Evolutionary conservation across 2,113 vertebrate genomes (phyloP), one percentile per base, ranked within the genome.

Genomic region (Hypomesus transpacificus): DNA sequence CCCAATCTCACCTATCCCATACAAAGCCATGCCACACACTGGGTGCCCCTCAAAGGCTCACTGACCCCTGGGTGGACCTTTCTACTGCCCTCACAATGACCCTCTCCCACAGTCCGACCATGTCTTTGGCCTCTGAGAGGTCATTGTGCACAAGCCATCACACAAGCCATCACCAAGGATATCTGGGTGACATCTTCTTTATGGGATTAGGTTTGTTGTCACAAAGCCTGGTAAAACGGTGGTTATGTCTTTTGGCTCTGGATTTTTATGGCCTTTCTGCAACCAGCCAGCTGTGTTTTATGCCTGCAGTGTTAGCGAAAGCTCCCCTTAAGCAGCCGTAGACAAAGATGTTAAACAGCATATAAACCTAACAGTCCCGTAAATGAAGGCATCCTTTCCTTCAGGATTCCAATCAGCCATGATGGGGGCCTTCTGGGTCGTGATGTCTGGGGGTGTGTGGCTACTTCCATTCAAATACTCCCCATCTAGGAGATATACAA

Each of bases 51-150:
- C 73, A 77, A 79, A 83, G 63, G 69, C 63, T 22, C 52, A 3
- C 20, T 74, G 86, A 84, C 82, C 85, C 66, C 75, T 63, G 72
- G 31, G 1, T 3, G 84, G 81, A 91, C 88, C 89, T 73, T 46
- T 76, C 66, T 59, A 70, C 63, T 28, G 85, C 82, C 88, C 87
- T 75, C 69, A 68, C 68, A 80, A 76, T 87, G 89, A 92, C 88
- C 88, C 75, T 61, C 69, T 62, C 63, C 54, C 56, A 24, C 68
- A 82, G 82, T 60, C 80, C 83, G 90, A 87, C 89, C 88, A 69
- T 90, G 85, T 79, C 86, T 90, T 91, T 91, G 88, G 87, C 87
- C 87, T 88, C 77, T 73, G 67, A 78, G 74, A 81, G 82, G 85
- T 87, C 82, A 77, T 71, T 81, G 70, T 69, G 53, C 22, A 18